Evolutionary conservation across 2,113 vertebrate genomes (phyloP).

Genomic region (Siniperca knerii): DNA sequence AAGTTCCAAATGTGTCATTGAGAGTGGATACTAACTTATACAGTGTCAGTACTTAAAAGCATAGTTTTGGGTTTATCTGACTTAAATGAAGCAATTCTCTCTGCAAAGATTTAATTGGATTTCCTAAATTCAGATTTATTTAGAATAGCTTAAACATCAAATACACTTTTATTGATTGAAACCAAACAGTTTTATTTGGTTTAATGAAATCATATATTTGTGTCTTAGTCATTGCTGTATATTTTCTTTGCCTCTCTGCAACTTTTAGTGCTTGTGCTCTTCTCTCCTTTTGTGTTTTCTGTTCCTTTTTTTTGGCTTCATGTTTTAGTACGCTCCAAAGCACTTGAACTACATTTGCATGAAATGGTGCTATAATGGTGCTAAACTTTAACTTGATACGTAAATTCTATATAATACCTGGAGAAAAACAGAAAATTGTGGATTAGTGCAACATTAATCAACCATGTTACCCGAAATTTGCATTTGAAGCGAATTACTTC

Average conservation of each 20-base stretch:
- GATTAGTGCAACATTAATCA: too few relatives aligned
- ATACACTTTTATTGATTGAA: neutral
- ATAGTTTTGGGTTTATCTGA: neutral
- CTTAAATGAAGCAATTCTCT: neutral
- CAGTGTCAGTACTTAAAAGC: neutral
- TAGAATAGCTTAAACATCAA: neutral
- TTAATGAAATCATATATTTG: neutral
- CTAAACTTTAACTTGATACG: neutral
- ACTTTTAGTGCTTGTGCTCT: neutral
- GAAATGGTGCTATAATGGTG: neutral
- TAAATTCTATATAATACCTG: too few relatives aligned
- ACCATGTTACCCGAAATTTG: too few relatives aligned
- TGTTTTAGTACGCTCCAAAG: neutral
- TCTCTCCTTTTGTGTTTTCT: neutral
- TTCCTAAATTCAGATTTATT: conserved; percentile 9
- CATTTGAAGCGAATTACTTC: too few relatives aligned
- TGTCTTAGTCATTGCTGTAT: neutral
- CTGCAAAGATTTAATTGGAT: neutral
- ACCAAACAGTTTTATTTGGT: neutral
- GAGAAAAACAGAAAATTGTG: too few relatives aligned
- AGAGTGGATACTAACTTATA: conserved; percentile 13
- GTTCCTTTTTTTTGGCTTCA: neutral
- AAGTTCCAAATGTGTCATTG: conserved; percentile 11
- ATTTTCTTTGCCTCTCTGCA: neutral
- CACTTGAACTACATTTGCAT: neutral